Percentiles rank a stretch among this genome's conserved stretches.
phyloP scores from a whole-genome alignment of 2,113 vertebrate genomes.

The Nematolebias whitei region DNA sequence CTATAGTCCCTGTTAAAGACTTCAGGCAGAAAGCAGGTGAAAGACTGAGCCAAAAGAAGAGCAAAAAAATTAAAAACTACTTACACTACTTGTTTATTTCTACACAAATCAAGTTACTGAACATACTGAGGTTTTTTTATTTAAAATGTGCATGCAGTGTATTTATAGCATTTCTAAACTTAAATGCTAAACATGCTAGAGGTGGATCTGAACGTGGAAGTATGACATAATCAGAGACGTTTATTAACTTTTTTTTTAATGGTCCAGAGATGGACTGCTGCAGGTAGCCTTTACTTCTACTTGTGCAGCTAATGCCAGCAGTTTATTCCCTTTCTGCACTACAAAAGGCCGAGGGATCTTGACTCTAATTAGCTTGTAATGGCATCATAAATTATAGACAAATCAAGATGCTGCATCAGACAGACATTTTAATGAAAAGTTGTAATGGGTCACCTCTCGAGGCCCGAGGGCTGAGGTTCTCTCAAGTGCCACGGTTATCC shows the following conservation, averaged over 20 bases:
- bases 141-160: too few relatives aligned
- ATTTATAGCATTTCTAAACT: background rate
- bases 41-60: too few relatives aligned
- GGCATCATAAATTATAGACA: conserved; percentile 91
- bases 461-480: conserved; percentile 58
- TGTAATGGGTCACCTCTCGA: conserved; percentile 84
- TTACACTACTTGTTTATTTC: too few relatives aligned
- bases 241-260: conserved; percentile 21
- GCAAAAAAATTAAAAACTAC: too few relatives aligned
- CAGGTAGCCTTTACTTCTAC: conserved; percentile 16
- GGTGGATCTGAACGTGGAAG: background rate
- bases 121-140: too few relatives aligned
- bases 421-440: conserved; percentile 87
- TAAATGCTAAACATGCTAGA: background rate
- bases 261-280: background rate
- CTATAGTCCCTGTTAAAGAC: too few relatives aligned
- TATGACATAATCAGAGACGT: background rate
- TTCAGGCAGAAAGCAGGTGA: background rate
- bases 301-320: conserved; percentile 38
- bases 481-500: conserved; percentile 70
- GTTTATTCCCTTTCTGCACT: conserved; percentile 67
- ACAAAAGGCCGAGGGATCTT: conserved; percentile 87
- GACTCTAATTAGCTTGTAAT: conserved; percentile 92
- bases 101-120: too few relatives aligned
- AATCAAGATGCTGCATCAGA: conserved; percentile 87